Evolutionary conservation across 2,888 invertebrate species (phyloP).

Genomic region (Agrochola macilenta): DNA sequence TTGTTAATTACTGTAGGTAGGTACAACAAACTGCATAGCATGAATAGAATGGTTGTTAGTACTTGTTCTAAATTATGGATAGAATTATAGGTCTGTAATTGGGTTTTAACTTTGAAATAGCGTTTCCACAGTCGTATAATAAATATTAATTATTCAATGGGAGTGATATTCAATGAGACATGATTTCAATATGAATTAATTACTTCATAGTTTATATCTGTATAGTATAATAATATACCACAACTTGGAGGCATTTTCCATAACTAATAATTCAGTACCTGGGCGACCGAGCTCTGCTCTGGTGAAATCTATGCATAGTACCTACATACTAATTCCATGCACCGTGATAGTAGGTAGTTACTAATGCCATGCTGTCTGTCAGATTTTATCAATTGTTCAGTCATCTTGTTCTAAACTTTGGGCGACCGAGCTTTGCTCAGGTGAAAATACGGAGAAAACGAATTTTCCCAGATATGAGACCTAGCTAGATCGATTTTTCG

Average conservation of each 20-base stretch:
- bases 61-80: neutral
- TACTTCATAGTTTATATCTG: neutral
- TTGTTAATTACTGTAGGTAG: neutral
- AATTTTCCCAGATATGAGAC: too few species aligned
- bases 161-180: neutral
- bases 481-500: too few species aligned
- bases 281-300: too few species aligned
- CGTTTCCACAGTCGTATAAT: neutral
- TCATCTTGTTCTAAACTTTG: too few species aligned
- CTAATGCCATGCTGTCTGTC: too few species aligned
- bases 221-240: neutral
- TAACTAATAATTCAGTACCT: too few species aligned
- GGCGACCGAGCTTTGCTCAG: too few species aligned
- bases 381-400: too few species aligned
- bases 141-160: conserved; percentile 12
- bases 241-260: neutral
- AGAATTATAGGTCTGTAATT: conserved; percentile 8
- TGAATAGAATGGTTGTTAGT: neutral
- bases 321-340: too few species aligned
- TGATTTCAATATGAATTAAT: conserved; percentile 15
- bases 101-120: conserved; percentile 11
- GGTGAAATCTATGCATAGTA: too few species aligned
- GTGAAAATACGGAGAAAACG: too few species aligned
- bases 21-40: neutral
- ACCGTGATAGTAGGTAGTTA: too few species aligned